Conservation (phyloP, 1,140 invertebrate species). For the Armadillidium nasatum region DNA sequence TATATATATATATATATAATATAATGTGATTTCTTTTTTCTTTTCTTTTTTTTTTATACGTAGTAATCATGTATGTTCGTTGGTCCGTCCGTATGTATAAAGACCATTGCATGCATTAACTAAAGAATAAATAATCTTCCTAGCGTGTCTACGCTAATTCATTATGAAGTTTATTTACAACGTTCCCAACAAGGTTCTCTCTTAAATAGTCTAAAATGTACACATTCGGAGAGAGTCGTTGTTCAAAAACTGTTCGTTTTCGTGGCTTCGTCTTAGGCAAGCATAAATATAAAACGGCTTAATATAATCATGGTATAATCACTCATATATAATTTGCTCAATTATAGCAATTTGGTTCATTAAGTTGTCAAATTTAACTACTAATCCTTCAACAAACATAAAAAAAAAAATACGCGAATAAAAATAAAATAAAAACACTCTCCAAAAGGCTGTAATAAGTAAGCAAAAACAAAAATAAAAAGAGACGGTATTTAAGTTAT, state of each 20-base stretch:
- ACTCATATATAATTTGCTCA: background rate
- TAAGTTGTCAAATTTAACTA: background rate
- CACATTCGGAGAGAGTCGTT: background rate
- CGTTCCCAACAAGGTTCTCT: background rate
- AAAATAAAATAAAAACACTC: background rate
- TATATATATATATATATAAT: too few species aligned
- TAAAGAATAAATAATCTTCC: background rate
- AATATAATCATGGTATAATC: background rate
- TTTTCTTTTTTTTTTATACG: too few species aligned
- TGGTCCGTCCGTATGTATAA: too few species aligned
- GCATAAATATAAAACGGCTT: constrained; percentile 2
- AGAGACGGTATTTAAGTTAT: background rate
- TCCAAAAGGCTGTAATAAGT: background rate
- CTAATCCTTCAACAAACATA: constrained; percentile 4
- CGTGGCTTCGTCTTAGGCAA: background rate
- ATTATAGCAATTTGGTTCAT: background rate
- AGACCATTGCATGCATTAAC: too few species aligned
- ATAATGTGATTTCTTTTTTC: too few species aligned
- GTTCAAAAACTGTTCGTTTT: background rate
- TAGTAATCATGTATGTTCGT: too few species aligned
- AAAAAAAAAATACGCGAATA: background rate
- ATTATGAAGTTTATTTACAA: background rate
- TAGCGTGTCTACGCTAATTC: background rate
- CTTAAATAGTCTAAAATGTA: background rate
- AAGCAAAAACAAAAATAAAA: background rate